phyloP scores from a whole-genome alignment of 2,797 vertebrate species.

The Gymnoscopelus microlampas region DNA sequence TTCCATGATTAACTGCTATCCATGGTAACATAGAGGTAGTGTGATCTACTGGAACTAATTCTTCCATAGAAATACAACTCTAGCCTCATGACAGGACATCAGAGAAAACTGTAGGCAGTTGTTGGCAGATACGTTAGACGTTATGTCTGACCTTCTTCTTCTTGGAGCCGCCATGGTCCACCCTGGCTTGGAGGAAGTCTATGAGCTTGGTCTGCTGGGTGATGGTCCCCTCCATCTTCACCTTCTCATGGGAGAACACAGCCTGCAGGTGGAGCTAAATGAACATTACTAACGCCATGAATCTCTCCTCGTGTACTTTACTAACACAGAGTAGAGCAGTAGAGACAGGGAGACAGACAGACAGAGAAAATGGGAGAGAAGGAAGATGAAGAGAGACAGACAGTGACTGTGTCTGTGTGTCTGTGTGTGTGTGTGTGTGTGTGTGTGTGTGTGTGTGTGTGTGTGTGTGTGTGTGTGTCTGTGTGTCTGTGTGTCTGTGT shows the following conservation, averaged over 20 bases:
- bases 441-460: slow-evolving; percentile 1
- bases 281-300: slow-evolving; percentile 80
- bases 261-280: slow-evolving; percentile 87
- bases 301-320: slow-evolving; percentile 70
- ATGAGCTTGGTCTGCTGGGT: slow-evolving; percentile 93
- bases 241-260: slow-evolving; percentile 91
- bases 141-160: slow-evolving; percentile 89
- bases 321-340: slow-evolving; percentile 49
- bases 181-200: slow-evolving; percentile 93
- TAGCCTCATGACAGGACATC: too few species aligned
- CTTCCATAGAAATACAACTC: not conserved
- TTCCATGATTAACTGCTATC: not conserved
- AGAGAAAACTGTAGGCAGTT: too few species aligned
- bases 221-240: slow-evolving; percentile 94
- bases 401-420: not conserved
- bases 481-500: not conserved
- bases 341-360: slow-evolving; percentile 25
- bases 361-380: not conserved
- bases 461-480: slow-evolving; percentile 6
- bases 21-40: not conserved
- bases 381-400: not conserved
- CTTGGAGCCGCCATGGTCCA: slow-evolving; percentile 96
- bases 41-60: too few species aligned
- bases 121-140: too few species aligned
- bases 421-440: not conserved